phyloP scores from a whole-genome alignment of 1,140 invertebrate species.

The Mercenaria mercenaria region DNA sequence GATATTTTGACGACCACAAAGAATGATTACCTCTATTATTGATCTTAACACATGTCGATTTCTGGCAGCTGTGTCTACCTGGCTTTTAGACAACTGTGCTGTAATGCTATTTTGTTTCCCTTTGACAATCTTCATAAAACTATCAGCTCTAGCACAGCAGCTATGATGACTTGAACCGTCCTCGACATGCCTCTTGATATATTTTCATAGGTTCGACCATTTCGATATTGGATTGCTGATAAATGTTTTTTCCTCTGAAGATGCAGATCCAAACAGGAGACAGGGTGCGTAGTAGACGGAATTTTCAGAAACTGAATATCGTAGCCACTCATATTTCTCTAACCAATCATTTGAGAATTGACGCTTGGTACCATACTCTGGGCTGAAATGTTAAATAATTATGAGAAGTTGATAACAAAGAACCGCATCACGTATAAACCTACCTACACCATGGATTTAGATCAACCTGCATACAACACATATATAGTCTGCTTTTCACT shows the following conservation, averaged over 20 bases:
- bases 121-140: constrained; percentile 30
- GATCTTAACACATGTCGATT: constrained; percentile 41
- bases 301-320: constrained; percentile 8
- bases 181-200: constrained; percentile 4
- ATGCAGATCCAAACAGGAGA: background rate
- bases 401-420: no score
- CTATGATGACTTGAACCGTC: constrained; percentile 32
- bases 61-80: constrained; percentile 4
- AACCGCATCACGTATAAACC: background rate
- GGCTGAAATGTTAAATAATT: background rate
- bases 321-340: background rate
- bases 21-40: constrained; percentile 45
- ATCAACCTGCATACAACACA: no score
- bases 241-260: background rate
- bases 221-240: background rate
- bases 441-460: no score
- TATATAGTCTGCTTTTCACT: no score
- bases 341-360: background rate
- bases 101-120: constrained; percentile 29
- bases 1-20: constrained; percentile 43
- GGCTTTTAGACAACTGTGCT: constrained; percentile 19
- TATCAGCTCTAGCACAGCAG: constrained; percentile 17
- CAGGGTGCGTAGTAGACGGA: background rate
- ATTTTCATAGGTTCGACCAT: constrained; percentile 33
- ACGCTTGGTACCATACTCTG: background rate